These are phyloP conservation scores for Diabrotica undecimpunctata DNA, from an alignment of 1,140 invertebrate genomes.

Conservation along the genomic window DNA sequence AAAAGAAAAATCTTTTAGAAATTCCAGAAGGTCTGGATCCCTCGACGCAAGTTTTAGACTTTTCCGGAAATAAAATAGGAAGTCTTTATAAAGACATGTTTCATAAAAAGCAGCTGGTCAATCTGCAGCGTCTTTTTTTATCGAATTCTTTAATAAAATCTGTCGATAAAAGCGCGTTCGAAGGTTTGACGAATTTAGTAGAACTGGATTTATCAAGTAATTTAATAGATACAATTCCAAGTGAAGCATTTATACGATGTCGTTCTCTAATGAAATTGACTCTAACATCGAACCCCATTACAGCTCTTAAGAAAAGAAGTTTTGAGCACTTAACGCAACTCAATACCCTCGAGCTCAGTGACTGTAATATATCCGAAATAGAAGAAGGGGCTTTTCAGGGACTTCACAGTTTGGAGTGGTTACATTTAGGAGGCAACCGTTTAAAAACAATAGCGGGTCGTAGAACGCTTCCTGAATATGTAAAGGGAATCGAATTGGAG, in stretches of 20 bases:
- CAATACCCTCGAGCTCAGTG: conserved; percentile 75
- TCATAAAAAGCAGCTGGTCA: conserved; percentile 71
- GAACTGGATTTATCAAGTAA: conserved; percentile 85
- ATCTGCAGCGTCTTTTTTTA: conserved; percentile 82
- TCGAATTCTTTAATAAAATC: conserved; percentile 70
- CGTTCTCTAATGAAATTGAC: conserved; percentile 76
- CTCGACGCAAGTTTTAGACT: conserved; percentile 85
- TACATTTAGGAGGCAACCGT: conserved; percentile 78
- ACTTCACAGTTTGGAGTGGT: conserved; percentile 75
- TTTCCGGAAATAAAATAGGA: conserved; percentile 77
- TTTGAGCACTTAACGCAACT: conserved; percentile 72
- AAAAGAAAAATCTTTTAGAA: conserved; percentile 65
- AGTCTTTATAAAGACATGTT: conserved; percentile 73
- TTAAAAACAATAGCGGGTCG: conserved; percentile 66
- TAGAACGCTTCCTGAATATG: conserved; percentile 65
- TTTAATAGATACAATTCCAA: conserved; percentile 70
- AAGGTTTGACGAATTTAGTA: conserved; percentile 80
- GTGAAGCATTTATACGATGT: conserved; percentile 71
- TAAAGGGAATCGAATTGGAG: conserved; percentile 76
- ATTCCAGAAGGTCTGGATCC: conserved; percentile 79
- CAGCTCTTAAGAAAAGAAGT: conserved; percentile 64
- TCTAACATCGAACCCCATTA: conserved; percentile 77
- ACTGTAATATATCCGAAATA: conserved; percentile 71
- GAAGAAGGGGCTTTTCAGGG: conserved; percentile 77
- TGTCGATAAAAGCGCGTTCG: conserved; percentile 75